Evolutionary conservation across 2,113 vertebrate species (phyloP).

Genomic region (Ctenomys sociabilis): DNA sequence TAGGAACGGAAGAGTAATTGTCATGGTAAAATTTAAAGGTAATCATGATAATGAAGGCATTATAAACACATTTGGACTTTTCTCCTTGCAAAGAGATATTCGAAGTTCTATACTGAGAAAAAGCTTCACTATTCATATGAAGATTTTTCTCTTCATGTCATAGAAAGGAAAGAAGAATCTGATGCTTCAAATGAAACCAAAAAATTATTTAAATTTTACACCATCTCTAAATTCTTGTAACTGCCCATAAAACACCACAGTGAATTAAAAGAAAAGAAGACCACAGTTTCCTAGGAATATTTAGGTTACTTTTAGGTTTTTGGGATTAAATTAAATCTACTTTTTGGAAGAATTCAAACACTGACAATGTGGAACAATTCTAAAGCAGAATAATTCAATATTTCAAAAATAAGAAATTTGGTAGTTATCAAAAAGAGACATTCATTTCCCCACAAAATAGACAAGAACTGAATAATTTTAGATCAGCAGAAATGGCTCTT

Average conservation of each 20-base stretch:
- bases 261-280: constrained; percentile 26
- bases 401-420: constrained; percentile 45
- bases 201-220: constrained; percentile 3
- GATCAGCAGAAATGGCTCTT: constrained; percentile 41
- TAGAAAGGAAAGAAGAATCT: neutral
- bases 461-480: constrained; percentile 26
- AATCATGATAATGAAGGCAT: constrained; percentile 15
- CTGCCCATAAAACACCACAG: neutral
- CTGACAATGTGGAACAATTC: neutral
- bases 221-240: neutral
- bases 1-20: neutral
- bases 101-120: neutral
- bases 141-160: neutral
- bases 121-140: neutral
- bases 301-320: constrained; percentile 48
- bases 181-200: constrained; percentile 36
- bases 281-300: neutral
- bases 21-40: neutral
- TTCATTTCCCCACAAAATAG: constrained; percentile 2
- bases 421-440: constrained; percentile 28
- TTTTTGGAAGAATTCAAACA: constrained; percentile 43
- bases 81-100: neutral
- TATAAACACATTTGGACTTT: constrained; percentile 19
- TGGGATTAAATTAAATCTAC: constrained; percentile 28
- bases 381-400: constrained; percentile 48